These are phyloP conservation scores for Eciton burchellii DNA, from an alignment of 1,140 invertebrate species.

Conservation along the genomic window DNA sequence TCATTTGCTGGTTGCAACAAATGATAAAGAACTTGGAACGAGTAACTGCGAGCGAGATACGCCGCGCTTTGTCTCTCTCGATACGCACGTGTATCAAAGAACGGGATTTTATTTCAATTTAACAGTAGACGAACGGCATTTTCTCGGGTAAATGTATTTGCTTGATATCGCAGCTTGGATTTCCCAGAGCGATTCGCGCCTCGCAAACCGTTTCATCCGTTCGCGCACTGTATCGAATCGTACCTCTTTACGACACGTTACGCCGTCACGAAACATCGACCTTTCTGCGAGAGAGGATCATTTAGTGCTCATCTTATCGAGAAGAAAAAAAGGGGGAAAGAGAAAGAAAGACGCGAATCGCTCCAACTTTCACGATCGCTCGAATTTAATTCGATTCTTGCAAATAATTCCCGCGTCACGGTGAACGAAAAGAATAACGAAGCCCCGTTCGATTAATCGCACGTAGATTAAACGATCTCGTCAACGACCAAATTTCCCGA, in stretches of 20 bases:
- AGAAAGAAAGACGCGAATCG: background rate
- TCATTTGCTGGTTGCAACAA: background rate
- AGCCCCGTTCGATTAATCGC: background rate
- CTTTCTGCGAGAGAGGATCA: constrained; percentile 8
- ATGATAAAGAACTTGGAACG: background rate
- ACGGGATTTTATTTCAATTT: constrained; percentile 8
- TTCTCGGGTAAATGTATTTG: constrained; percentile 1
- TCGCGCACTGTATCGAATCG: constrained; percentile 8
- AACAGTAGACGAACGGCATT: background rate
- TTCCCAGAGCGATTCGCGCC: constrained; percentile 8
- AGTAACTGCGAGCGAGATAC: background rate
- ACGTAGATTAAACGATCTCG: background rate
- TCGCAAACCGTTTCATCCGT: constrained; percentile 23
- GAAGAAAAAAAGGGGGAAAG: background rate
- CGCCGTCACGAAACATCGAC: background rate
- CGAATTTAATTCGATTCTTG: constrained; percentile 24
- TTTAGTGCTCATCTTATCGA: background rate
- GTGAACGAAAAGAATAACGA: constrained; percentile 21
- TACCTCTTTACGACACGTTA: constrained; percentile 1
- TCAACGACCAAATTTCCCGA: background rate
- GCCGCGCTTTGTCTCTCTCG: background rate
- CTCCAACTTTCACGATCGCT: background rate
- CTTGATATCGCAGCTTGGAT: constrained; percentile 3
- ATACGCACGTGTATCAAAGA: background rate
- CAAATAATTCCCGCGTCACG: background rate